Base-by-base conservation (phyloP, 2,888 invertebrate species). In the Zaprionus obscuricornis region DNA sequence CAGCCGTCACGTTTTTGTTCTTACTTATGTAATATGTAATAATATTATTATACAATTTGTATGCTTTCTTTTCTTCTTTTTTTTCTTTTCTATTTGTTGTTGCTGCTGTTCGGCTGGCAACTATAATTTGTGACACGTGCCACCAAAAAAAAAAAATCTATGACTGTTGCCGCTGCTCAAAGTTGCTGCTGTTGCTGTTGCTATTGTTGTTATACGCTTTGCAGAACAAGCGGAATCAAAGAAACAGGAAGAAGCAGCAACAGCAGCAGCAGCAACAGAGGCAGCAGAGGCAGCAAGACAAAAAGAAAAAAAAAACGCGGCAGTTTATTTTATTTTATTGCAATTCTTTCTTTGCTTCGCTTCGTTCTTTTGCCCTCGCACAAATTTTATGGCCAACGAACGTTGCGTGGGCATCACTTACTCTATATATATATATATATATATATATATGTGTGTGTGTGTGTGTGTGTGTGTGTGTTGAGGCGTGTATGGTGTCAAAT, bases 281-380 rank as follows among this genome's bases (percentile, higher is more conserved):
- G 2, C 57, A 56, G 6, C 58, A 33, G 45, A 56, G 58, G 20
- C 39, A 26, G n/a, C 11, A 3, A 16, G 43, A 8, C 13, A 33
- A 20, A 22, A 13, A 29, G 27, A 14, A 42, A 52, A 46, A 59
- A 71, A 50, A 49, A 62, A 34, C 66, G 75, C 67, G 78, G 66
- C 79, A 73, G 78, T 82, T 82, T 82, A 78, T 79, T 79, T 82
- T 82, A 82, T 82, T 79, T 78, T 78, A 82, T 78, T 75, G 76
- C 78, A 73, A 66, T 69, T 70, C 58, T 18, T 67, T 40, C 43
- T 16, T 20, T 33, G 22, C 5, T 18, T 39, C 14, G 39, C 33
- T 8, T 16, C 7, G 39, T n/a, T n/a, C 39, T 57, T 59, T 57
- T 29, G 57, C 57, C 42, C 43, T 31, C 70, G 34, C 76, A 54